These are phyloP conservation scores for Diachasma alloeum DNA, from an alignment of 1,140 invertebrate genomes.

Conservation along the genomic window DNA sequence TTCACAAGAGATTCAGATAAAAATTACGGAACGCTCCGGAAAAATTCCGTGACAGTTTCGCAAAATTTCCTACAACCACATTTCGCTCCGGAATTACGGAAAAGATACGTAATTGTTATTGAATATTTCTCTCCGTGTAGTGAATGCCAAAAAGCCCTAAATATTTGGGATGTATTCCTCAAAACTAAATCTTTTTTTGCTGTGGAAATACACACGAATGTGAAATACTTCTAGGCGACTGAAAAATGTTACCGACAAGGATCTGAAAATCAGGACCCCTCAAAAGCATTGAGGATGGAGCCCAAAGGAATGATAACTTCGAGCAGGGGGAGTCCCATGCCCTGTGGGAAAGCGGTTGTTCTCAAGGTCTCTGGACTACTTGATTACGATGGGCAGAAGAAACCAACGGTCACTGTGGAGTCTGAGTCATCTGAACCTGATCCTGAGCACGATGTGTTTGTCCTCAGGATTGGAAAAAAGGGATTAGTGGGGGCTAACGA, in stretches of 20 bases:
- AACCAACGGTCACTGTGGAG: constrained; percentile 47
- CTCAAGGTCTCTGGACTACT: constrained; percentile 55
- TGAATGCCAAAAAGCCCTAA: no score
- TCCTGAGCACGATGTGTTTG: constrained; percentile 55
- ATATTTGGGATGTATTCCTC: no score
- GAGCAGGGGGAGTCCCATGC: constrained; percentile 31
- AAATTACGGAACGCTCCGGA: no score
- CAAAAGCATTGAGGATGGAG: not conserved
- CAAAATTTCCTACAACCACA: no score
- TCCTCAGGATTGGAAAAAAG: constrained; percentile 61
- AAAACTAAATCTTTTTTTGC: no score
- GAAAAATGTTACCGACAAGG: not conserved
- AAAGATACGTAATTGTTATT: no score
- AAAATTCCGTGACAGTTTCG: no score
- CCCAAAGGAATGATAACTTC: constrained; percentile 37
- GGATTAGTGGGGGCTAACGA: constrained; percentile 55
- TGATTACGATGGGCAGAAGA: constrained; percentile 27
- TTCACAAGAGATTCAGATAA: no score
- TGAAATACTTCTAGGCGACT: not conserved
- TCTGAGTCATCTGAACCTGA: constrained; percentile 34
- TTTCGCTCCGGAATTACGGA: no score
- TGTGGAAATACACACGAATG: no score
- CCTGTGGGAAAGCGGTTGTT: constrained; percentile 55
- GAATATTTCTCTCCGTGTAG: no score
- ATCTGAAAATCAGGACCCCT: not conserved